Base-by-base conservation (phyloP, 2,888 invertebrate species). In the Stenichneumon culpator region DNA sequence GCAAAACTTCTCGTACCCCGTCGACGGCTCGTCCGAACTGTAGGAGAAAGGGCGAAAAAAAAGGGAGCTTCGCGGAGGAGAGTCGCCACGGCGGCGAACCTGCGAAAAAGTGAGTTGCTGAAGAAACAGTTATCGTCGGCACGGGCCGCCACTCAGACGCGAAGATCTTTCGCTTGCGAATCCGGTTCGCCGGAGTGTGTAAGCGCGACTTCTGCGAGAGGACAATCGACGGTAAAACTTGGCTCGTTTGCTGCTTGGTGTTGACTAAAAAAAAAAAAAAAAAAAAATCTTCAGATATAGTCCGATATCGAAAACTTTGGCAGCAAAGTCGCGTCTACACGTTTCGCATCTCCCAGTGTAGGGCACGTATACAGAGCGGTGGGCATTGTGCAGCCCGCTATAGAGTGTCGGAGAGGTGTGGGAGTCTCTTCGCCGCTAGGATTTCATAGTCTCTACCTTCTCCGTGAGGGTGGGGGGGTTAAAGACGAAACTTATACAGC, bases 111-210 rank as follows among this genome's bases (percentile, higher is more conserved):
- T 63, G 57, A 44, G 16, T 32, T 36, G 6, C 65, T 50, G 65
- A n/a, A 32, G 47, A 54, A 69, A 81, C 52, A 78, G 63, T 47
- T 52, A 83, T 72, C 67, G 65, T 74, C 65, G 50, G 69, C 72
- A 79, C 74, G 79, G 70, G 79, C 57, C 63, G 50, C 5, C 16
- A 39, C 69, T 52, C 50, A 28, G 47, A 50, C 63, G 44, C 63
- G 19, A 79, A 19, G 65, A 54, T n/a, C 44, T 83, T 75, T 72
- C n/a, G 44, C 50, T 52, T 52, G 44, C 52, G 22, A 16, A 63
- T 25, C 14, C 32, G 63, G 28, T 65, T 25, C 3, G 47, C 16
- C 25, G 1, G 11, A 25, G 63, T 50, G 22, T 3, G 54, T 52
- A 52, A 36, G 4, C 50, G 52, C 36, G 50, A 50, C 74, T 63